Conservation (phyloP, 2,888 invertebrate genomes). For the Anticlea derivata region DNA sequence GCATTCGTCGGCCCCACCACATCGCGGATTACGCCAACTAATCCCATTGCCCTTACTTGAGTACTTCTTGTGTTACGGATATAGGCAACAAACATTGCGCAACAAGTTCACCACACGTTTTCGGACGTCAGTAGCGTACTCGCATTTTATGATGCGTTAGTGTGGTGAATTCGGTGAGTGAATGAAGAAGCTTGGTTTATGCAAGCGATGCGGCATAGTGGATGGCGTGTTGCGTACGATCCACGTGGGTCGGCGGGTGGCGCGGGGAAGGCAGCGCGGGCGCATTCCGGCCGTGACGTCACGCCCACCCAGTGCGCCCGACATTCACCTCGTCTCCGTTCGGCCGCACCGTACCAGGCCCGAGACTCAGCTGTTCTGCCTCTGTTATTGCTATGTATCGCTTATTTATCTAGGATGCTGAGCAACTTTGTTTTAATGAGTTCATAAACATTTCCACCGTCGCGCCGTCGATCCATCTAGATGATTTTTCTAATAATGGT, state of each 20-base stretch:
- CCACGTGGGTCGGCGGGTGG: conserved; percentile 63
- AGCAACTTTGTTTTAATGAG: conserved; percentile 53
- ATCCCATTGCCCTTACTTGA: conserved; percentile 39
- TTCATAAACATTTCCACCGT: conserved; percentile 15
- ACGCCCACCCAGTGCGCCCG: conserved; percentile 81
- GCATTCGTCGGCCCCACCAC: conserved; percentile 62
- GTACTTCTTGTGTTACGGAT: conserved; percentile 49
- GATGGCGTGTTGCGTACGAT: conserved; percentile 63
- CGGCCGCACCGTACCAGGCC: conserved; percentile 49
- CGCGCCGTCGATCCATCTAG: neutral
- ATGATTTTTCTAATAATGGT: no score
- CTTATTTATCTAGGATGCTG: conserved; percentile 62
- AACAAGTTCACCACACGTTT: conserved; percentile 18
- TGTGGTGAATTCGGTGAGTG: conserved; percentile 56
- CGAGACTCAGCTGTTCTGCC: conserved; percentile 60
- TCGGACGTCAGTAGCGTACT: conserved; percentile 23
- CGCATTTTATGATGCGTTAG: conserved; percentile 38
- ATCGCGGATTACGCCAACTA: conserved; percentile 64
- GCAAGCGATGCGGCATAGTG: conserved; percentile 45
- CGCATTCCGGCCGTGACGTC: conserved; percentile 83
- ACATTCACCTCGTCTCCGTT: conserved; percentile 71
- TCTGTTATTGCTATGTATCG: conserved; percentile 66
- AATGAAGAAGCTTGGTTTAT: conserved; percentile 59
- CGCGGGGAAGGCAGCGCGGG: conserved; percentile 58
- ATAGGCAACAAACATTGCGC: conserved; percentile 30